These are phyloP conservation scores for Coelopa frigida DNA, from an alignment of 1,140 invertebrate genomes.

Conservation along the genomic window DNA sequence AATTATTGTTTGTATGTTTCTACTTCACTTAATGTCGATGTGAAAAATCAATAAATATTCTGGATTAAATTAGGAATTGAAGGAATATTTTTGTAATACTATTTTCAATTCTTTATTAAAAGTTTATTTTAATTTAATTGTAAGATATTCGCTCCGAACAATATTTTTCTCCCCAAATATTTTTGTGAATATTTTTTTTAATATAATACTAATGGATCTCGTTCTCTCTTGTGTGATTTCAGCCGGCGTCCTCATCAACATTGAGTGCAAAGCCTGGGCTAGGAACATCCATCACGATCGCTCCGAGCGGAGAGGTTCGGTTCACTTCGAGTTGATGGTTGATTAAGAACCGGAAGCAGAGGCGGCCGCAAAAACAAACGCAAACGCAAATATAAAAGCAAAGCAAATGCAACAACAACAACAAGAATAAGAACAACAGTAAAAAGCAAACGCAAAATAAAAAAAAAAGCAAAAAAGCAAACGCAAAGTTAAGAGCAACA, in stretches of 20 bases:
- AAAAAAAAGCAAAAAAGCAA: slow-evolving; percentile 17
- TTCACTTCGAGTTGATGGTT: slow-evolving; percentile 93
- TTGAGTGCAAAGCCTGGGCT: slow-evolving; percentile 95
- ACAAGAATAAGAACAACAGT: slow-evolving; percentile 8
- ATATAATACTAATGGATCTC: too few species aligned
- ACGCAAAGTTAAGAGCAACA: slow-evolving; percentile 6
- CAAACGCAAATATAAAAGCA: slow-evolving; percentile 1
- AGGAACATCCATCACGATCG: slow-evolving; percentile 85
- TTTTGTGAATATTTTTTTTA: too few species aligned
- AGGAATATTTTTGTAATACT: too few species aligned
- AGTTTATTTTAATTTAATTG: too few species aligned
- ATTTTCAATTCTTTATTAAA: too few species aligned
- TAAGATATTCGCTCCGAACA: too few species aligned
- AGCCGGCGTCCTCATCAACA: slow-evolving; percentile 86
- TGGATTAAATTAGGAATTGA: too few species aligned
- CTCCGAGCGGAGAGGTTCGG: slow-evolving; percentile 79
- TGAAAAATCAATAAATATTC: too few species aligned
- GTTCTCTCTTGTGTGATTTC: too few species aligned
- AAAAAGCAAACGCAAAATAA: slow-evolving; percentile 4
- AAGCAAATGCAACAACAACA: slow-evolving; percentile 8
- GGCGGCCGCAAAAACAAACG: slow-evolving; percentile 6
- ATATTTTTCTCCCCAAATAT: too few species aligned
- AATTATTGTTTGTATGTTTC: too few species aligned
- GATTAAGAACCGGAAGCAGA: slow-evolving; percentile 77
- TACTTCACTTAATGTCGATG: too few species aligned